These are phyloP conservation scores for Ichneumoninae sp. DNA, from an alignment of 2,888 invertebrate species.

Conservation along the genomic window DNA sequence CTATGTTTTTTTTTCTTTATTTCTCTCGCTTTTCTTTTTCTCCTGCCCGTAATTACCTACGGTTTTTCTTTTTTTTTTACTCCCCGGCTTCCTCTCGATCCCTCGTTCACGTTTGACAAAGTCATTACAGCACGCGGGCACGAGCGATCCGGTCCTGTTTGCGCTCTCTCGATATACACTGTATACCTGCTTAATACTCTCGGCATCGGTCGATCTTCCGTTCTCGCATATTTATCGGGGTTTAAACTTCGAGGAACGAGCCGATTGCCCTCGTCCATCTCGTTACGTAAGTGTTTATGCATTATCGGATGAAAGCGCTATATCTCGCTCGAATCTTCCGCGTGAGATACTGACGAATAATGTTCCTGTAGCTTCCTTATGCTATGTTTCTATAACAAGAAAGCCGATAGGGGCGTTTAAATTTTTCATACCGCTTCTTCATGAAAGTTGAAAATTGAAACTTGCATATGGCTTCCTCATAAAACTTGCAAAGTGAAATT, in stretches of 20 bases:
- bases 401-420: neutral
- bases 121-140: slow-evolving; percentile 64
- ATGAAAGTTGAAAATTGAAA: no score
- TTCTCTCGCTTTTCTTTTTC: slow-evolving; percentile 10
- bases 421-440: no score
- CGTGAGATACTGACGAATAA: neutral
- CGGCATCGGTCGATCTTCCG: slow-evolving; percentile 28
- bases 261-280: slow-evolving; percentile 28
- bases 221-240: slow-evolving; percentile 50
- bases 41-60: slow-evolving; percentile 68
- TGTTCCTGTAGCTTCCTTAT: neutral
- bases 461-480: no score
- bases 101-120: slow-evolving; percentile 68
- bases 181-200: slow-evolving; percentile 23
- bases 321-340: neutral
- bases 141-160: slow-evolving; percentile 42
- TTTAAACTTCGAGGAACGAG: slow-evolving; percentile 41
- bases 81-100: slow-evolving; percentile 30
- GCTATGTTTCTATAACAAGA: neutral
- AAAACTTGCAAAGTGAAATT: no score
- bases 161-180: slow-evolving; percentile 22
- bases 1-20: slow-evolving; percentile 19
- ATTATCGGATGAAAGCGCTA: slow-evolving; percentile 28
- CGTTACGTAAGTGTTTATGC: neutral
- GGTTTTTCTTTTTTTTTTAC: slow-evolving; percentile 41